Conservation (phyloP, 2,888 invertebrate genomes). For the Hedya salicella region DNA sequence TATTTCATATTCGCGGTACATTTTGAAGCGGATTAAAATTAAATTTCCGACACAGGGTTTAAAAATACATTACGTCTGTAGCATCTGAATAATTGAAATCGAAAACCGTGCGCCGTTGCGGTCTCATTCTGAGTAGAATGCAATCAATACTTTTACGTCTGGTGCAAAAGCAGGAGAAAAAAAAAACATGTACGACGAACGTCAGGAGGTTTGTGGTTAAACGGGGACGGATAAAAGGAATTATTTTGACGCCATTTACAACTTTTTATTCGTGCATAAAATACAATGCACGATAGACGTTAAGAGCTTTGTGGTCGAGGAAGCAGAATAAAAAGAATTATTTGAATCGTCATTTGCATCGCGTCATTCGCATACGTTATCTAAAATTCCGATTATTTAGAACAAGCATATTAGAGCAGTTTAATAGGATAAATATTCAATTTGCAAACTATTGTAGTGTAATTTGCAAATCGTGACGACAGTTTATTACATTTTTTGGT, state of each 20-base stretch:
- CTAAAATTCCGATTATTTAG: too few relatives aligned
- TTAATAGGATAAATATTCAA: too few relatives aligned
- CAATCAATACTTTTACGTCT: constrained; percentile 63
- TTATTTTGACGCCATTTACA: constrained; percentile 20
- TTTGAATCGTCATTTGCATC: too few relatives aligned
- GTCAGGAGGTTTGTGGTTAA: constrained; percentile 10
- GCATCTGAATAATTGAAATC: constrained; percentile 65
- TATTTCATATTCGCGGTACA: constrained; percentile 30
- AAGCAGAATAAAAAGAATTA: neutral
- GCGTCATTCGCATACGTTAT: too few relatives aligned
- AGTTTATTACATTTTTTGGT: too few relatives aligned
- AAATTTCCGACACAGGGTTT: constrained; percentile 48
- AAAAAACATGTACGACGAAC: constrained; percentile 11
- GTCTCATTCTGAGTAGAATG: constrained; percentile 61
- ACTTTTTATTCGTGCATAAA: constrained; percentile 7
- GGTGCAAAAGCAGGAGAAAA: constrained; percentile 27
- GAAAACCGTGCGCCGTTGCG: constrained; percentile 56
- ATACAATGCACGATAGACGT: neutral
- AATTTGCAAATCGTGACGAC: too few relatives aligned
- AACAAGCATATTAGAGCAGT: too few relatives aligned
- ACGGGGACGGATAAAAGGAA: constrained; percentile 13
- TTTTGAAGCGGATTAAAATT: constrained; percentile 45
- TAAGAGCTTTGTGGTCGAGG: neutral
- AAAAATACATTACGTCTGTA: constrained; percentile 56
- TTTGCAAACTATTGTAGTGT: too few relatives aligned